A percentile compares a stretch with the other conserved stretches of the same genome.
These are phyloP conservation scores for Platycnemis pennipes DNA, from an alignment of 2,888 invertebrate genomes.

Conservation along the genomic window DNA sequence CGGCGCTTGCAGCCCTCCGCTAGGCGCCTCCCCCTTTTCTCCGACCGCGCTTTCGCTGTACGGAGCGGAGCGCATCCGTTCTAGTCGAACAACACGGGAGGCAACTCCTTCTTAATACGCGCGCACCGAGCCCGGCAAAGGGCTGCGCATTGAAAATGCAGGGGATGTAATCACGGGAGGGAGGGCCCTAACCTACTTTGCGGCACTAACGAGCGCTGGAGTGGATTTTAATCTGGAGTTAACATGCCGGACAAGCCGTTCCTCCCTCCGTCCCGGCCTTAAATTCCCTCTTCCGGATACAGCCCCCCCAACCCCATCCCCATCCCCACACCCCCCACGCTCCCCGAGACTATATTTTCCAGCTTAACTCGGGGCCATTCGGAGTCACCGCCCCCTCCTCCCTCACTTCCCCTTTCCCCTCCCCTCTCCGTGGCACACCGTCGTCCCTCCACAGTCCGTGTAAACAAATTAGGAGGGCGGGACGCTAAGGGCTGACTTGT, in stretches of 20 bases:
- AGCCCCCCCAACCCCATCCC: background rate
- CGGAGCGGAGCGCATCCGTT: no score
- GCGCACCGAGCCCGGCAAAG: background rate
- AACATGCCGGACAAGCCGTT: background rate
- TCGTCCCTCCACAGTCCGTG: no score
- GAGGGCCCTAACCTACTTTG: constrained; percentile 3
- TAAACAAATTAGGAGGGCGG: no score
- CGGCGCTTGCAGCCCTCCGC: no score
- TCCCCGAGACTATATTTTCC: background rate
- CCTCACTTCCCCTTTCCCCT: no score
- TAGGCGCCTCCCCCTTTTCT: no score
- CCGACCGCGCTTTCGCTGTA: no score
- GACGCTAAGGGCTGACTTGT: no score
- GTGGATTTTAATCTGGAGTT: constrained; percentile 35
- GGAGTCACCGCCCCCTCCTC: background rate
- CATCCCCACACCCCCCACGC: background rate
- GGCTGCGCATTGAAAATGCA: background rate
- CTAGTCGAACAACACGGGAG: no score
- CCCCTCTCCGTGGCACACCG: no score
- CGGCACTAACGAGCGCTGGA: constrained; percentile 4
- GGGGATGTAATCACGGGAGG: background rate
- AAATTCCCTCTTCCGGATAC: background rate
- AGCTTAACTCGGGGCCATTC: background rate
- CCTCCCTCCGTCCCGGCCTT: background rate
- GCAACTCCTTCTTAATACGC: no score